A percentile compares a stretch with the other conserved stretches of the same genome.
These are phyloP conservation scores for Gryllus bimaculatus DNA, from an alignment of 1,140 invertebrate genomes.

Conservation along the genomic window DNA sequence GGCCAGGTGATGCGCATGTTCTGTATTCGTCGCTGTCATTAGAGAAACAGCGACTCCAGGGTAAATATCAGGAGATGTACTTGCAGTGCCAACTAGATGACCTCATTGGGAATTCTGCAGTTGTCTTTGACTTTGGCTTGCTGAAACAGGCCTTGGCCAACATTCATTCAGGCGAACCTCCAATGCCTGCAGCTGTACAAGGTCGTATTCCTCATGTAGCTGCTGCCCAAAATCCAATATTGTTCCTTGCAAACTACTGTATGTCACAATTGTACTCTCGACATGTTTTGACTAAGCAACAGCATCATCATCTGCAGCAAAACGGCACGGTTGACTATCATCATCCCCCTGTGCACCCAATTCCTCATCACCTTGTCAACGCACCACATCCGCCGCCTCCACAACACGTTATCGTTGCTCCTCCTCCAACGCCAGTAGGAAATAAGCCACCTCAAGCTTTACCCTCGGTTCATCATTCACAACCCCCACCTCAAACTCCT, in stretches of 20 bases:
- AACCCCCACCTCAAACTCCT: slow-evolving; percentile 32
- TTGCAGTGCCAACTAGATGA: slow-evolving; percentile 61
- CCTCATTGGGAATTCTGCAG: slow-evolving; percentile 51
- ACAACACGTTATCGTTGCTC: slow-evolving; percentile 31
- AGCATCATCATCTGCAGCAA: slow-evolving; percentile 30
- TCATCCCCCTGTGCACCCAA: slow-evolving; percentile 24
- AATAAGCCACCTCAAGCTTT: slow-evolving; percentile 31
- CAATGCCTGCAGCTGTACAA: slow-evolving; percentile 25
- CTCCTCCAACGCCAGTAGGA: slow-evolving; percentile 28
- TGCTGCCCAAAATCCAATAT: slow-evolving; percentile 45
- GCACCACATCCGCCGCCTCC: slow-evolving; percentile 30
- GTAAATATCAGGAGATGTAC: slow-evolving; percentile 60
- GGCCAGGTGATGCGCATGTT: slow-evolving; percentile 44
- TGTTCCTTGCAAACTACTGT: slow-evolving; percentile 63
- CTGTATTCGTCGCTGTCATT: slow-evolving; percentile 44
- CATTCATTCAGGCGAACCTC: slow-evolving; percentile 44
- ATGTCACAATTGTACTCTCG: slow-evolving; percentile 61
- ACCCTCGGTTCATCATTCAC: slow-evolving; percentile 33
- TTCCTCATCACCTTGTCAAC: slow-evolving; percentile 29
- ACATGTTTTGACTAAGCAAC: slow-evolving; percentile 49
- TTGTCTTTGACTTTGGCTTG: slow-evolving; percentile 52
- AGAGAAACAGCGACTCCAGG: slow-evolving; percentile 52
- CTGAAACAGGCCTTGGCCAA: slow-evolving; percentile 52
- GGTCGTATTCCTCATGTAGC: slow-evolving; percentile 14
- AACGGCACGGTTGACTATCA: slow-evolving; percentile 43